Evolutionary conservation across 2,888 invertebrate species (phyloP).

Genomic region (Eupithecia centaureata): DNA sequence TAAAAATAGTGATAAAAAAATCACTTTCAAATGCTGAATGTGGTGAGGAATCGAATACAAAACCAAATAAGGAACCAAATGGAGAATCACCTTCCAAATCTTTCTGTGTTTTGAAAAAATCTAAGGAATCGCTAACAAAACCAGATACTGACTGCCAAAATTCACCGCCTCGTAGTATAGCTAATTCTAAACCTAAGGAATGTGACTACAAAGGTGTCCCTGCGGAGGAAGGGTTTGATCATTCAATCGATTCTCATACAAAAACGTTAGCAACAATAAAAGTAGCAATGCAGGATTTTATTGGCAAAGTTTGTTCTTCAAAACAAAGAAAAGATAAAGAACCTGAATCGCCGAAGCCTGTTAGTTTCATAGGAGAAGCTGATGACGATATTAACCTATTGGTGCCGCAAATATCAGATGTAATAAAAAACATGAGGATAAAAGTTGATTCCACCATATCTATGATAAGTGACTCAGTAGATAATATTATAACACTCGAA

Average conservation of each 20-base stretch:
- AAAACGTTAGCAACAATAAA: conserved; percentile 56
- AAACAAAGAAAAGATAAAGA: conserved; percentile 48
- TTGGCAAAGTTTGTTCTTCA: conserved; percentile 53
- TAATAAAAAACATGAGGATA: conserved; percentile 38
- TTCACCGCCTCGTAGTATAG: not conserved
- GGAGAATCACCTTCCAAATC: not conserved
- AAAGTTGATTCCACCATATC: conserved; percentile 51
- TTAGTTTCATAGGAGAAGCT: not conserved
- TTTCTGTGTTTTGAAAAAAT: not conserved
- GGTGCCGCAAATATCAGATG: conserved; percentile 20
- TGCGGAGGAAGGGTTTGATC: conserved; percentile 25
- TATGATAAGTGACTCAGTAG: conserved; percentile 40
- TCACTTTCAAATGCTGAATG: not conserved
- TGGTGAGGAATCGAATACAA: not conserved
- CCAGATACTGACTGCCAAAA: not conserved
- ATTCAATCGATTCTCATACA: conserved; percentile 40
- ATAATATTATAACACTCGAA: too few relatives aligned
- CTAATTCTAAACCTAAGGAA: not conserved
- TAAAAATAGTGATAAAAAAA: not conserved
- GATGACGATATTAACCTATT: not conserved
- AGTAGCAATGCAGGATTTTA: conserved; percentile 57
- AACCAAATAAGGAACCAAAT: not conserved
- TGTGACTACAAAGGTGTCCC: not conserved
- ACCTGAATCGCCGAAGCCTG: not conserved
- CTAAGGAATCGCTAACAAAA: not conserved